Percentiles rank a stretch among this genome's conserved stretches.
These are phyloP conservation scores for Drusus annulatus DNA, from an alignment of 1,140 invertebrate genomes.

Conservation along the genomic window DNA sequence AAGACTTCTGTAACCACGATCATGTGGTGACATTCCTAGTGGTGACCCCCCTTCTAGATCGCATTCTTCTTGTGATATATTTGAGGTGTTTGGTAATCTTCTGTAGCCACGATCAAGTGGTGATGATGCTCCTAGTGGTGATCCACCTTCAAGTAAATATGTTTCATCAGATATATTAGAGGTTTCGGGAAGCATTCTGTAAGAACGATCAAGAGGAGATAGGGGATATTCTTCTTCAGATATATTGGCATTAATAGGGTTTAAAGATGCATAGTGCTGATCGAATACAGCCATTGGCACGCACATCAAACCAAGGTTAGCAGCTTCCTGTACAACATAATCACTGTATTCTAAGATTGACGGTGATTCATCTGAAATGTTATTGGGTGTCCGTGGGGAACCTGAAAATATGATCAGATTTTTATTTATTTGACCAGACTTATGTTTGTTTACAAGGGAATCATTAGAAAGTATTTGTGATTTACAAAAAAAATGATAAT, in stretches of 20 bases:
- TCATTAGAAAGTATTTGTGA: no score
- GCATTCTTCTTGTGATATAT: slow-evolving; percentile 22
- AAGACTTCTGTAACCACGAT: no score
- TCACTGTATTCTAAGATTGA: not conserved
- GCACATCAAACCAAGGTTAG: slow-evolving; percentile 20
- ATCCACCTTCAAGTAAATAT: no score
- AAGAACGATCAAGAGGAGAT: not conserved
- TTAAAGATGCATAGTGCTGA: not conserved
- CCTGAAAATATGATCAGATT: no score
- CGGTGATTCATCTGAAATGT: no score
- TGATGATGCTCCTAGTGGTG: no score
- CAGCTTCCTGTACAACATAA: slow-evolving; percentile 12
- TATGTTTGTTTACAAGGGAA: no score
- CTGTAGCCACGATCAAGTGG: not conserved
- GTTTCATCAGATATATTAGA: no score
- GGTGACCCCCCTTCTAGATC: not conserved
- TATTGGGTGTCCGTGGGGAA: no score
- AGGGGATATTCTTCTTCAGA: not conserved
- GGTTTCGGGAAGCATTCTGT: no score
- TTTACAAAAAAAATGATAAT: no score
- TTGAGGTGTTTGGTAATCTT: not conserved
- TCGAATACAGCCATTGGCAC: not conserved
- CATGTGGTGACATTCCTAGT: not conserved
- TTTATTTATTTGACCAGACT: no score
- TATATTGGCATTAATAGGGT: not conserved